Evolutionary conservation across 2,797 vertebrate species (phyloP).

Genomic region (Podarcis siculus): DNA sequence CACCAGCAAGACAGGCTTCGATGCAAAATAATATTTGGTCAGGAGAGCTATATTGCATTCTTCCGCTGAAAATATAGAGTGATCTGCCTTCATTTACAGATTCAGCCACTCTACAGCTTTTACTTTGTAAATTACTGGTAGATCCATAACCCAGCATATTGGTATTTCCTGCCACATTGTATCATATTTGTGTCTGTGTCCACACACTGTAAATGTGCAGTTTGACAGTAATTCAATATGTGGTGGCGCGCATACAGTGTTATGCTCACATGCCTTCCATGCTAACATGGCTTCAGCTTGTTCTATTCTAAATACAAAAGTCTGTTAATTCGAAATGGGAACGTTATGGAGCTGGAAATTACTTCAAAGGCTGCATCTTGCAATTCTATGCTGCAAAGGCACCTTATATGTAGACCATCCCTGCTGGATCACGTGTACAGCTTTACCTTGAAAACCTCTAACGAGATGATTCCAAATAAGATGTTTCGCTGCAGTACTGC

Average conservation of each 20-base stretch:
- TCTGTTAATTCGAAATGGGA: slow-evolving; percentile 16
- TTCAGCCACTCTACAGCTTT: background rate
- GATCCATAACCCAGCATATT: background rate
- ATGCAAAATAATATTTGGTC: background rate
- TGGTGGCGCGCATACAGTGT: background rate
- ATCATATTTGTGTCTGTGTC: background rate
- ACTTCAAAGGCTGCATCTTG: background rate
- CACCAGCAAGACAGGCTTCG: background rate
- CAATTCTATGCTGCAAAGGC: background rate
- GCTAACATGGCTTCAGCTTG: background rate
- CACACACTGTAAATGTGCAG: background rate
- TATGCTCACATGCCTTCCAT: background rate
- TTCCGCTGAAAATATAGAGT: background rate
- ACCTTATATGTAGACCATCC: background rate
- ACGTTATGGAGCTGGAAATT: background rate
- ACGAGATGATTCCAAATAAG: background rate
- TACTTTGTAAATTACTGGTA: background rate
- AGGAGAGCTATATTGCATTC: background rate
- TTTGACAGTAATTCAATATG: background rate
- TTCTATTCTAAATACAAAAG: slow-evolving; percentile 9
- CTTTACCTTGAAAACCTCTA: slow-evolving; percentile 11
- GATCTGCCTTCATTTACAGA: background rate
- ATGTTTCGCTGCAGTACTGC: background rate
- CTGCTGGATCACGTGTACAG: background rate
- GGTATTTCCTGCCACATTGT: background rate